Evolutionary conservation across 2,797 vertebrate species (phyloP).

Genomic region (Parambassis ranga): DNA sequence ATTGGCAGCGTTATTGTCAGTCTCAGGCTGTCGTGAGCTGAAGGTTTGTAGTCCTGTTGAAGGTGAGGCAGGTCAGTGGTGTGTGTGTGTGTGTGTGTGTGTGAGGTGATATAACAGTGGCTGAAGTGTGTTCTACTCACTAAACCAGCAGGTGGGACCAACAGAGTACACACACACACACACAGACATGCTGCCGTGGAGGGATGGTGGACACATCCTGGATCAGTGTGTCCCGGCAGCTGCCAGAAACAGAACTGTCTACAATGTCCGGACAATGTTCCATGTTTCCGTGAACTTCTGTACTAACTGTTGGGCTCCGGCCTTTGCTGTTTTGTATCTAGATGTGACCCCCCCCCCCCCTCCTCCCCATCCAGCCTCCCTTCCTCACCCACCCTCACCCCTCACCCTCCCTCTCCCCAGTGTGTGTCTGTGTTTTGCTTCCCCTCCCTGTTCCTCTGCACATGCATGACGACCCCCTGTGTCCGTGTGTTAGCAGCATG

Average conservation of each 20-base stretch:
- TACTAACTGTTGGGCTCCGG: conserved; percentile 64
- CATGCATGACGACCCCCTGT: conserved; percentile 69
- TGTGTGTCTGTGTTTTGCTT: conserved; percentile 46
- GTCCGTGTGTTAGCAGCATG: conserved; percentile 72
- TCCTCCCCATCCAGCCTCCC: not conserved
- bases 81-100: conserved; percentile 17
- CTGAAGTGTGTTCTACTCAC: not conserved
- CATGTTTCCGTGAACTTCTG: conserved; percentile 64
- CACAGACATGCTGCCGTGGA: conserved; percentile 4
- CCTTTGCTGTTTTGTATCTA: conserved; percentile 71
- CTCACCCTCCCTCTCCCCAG: not conserved
- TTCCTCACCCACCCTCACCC: not conserved
- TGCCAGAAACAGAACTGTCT: conserved; percentile 42
- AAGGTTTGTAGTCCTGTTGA: not conserved
- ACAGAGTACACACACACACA: not conserved
- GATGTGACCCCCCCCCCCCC: conserved; percentile 50
- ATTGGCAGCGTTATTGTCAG: conserved; percentile 41
- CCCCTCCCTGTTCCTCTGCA: conserved; percentile 50
- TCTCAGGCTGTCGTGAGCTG: conserved; percentile 17
- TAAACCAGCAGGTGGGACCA: conserved; percentile 9
- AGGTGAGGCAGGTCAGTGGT: not conserved
- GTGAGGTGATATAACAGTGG: conserved; percentile 2
- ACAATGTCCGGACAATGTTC: conserved; percentile 54
- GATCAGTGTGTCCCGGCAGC: conserved; percentile 28
- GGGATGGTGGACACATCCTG: too few species aligned